Evolutionary conservation across 2,113 vertebrate genomes (phyloP).

Genomic region (Zapus hudsonius): DNA sequence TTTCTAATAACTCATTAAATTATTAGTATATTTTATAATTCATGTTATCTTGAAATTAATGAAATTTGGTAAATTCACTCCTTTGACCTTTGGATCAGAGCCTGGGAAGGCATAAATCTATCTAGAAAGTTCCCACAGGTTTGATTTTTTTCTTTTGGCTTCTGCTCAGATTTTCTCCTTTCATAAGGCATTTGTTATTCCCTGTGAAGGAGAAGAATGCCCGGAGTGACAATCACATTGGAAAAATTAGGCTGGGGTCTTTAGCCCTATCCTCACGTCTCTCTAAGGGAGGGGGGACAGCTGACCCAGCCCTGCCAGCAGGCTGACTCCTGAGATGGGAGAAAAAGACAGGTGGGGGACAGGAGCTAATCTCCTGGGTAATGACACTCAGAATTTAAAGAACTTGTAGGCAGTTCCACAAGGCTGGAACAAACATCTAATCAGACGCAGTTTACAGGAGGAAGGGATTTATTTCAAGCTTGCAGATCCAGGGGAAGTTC

Average conservation of each 20-base stretch:
- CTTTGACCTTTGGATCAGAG: slow-evolving; percentile 39
- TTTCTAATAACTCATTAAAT: slow-evolving; percentile 57
- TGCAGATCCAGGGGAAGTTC: too few species aligned
- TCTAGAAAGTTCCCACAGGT: background rate
- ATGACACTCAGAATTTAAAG: background rate
- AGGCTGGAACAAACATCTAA: too few species aligned
- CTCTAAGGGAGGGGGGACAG: background rate
- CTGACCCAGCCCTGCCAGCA: background rate
- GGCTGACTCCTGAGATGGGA: background rate
- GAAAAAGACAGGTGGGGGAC: background rate
- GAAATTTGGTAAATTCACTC: slow-evolving; percentile 47
- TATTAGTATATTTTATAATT: slow-evolving; percentile 47
- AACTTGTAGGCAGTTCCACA: background rate
- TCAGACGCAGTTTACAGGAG: too few species aligned
- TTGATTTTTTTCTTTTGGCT: background rate
- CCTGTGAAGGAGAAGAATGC: background rate
- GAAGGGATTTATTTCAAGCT: too few species aligned
- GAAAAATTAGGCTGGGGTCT: background rate
- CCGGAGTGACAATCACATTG: background rate
- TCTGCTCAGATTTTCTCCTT: slow-evolving; percentile 19
- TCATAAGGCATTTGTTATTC: background rate
- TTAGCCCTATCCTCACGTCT: background rate
- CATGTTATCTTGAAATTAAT: slow-evolving; percentile 54
- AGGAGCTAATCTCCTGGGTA: background rate
- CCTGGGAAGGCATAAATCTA: background rate